Percentiles rank a stretch among this genome's conserved stretches.
These are phyloP conservation scores for Ceratoteleas bidentatus DNA, from an alignment of 1,140 invertebrate species.

Conservation along the genomic window DNA sequence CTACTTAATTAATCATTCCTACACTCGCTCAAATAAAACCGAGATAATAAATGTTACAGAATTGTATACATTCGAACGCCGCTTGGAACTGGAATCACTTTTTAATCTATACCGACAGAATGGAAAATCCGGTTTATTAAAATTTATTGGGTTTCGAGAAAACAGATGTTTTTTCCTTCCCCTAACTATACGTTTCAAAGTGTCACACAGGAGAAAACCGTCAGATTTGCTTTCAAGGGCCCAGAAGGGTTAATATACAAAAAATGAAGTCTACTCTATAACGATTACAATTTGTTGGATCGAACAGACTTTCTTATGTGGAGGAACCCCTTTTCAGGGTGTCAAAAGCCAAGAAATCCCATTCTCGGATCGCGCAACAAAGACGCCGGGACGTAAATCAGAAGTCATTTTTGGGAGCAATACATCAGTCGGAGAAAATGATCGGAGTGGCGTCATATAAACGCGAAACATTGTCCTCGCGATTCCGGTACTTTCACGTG, in stretches of 20 bases:
- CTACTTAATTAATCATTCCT: constrained; percentile 18
- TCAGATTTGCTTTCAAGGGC: neutral
- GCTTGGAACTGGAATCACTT: too few species aligned
- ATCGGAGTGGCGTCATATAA: constrained; percentile 36
- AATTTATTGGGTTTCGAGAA: too few species aligned
- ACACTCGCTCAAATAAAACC: neutral
- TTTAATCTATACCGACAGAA: too few species aligned
- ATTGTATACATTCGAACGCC: constrained; percentile 6
- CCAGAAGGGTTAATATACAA: neutral
- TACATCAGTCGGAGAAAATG: constrained; percentile 30
- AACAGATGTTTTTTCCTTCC: neutral
- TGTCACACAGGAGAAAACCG: neutral
- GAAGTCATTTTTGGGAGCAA: constrained; percentile 26
- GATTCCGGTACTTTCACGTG: constrained; percentile 14
- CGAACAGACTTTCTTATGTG: neutral
- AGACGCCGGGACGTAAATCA: constrained; percentile 21
- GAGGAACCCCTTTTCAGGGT: constrained; percentile 5
- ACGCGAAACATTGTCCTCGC: constrained; percentile 23
- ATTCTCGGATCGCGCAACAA: neutral
- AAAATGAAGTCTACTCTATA: neutral
- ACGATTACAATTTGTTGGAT: constrained; percentile 10
- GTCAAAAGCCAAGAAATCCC: constrained; percentile 2
- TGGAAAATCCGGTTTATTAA: too few species aligned
- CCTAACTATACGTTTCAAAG: neutral
- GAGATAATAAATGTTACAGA: constrained; percentile 15